These are phyloP conservation scores for Sclerurus mexicanus DNA, from an alignment of 2,113 vertebrate genomes.

Conservation along the genomic window DNA sequence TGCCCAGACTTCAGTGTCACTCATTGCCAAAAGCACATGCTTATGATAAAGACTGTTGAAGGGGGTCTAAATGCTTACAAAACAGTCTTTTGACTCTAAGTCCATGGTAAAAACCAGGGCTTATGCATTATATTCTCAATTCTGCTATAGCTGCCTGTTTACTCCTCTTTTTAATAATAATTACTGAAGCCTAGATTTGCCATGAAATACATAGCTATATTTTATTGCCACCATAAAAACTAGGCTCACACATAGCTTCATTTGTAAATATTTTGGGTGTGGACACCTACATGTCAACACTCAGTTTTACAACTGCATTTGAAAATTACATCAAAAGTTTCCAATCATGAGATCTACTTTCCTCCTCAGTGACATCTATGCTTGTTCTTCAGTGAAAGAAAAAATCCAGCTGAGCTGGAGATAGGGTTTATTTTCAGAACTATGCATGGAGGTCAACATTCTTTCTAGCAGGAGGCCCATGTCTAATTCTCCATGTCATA, in stretches of 20 bases:
- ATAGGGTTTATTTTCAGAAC: constrained; percentile 18
- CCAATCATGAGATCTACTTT: background rate
- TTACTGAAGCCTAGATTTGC: background rate
- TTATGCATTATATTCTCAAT: background rate
- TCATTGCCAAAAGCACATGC: background rate
- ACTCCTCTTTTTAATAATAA: background rate
- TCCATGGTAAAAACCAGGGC: background rate
- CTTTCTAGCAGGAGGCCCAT: background rate
- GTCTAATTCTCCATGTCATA: constrained; percentile 21
- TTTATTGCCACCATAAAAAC: background rate
- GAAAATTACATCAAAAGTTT: background rate
- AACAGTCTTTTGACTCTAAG: background rate
- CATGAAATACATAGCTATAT: background rate
- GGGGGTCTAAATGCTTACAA: background rate
- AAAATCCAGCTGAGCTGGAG: background rate
- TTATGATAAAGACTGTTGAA: background rate
- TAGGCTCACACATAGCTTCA: background rate
- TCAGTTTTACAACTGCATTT: background rate
- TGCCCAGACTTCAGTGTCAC: background rate
- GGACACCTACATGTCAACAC: background rate
- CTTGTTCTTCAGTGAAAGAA: background rate
- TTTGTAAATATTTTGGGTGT: background rate
- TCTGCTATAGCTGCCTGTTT: background rate
- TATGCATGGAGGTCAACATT: background rate
- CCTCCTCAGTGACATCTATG: background rate